Evolutionary conservation across 2,797 vertebrate species (phyloP), one percentile per base, ranked within the genome.

Genomic region (Eurystomus glaucurus): DNA sequence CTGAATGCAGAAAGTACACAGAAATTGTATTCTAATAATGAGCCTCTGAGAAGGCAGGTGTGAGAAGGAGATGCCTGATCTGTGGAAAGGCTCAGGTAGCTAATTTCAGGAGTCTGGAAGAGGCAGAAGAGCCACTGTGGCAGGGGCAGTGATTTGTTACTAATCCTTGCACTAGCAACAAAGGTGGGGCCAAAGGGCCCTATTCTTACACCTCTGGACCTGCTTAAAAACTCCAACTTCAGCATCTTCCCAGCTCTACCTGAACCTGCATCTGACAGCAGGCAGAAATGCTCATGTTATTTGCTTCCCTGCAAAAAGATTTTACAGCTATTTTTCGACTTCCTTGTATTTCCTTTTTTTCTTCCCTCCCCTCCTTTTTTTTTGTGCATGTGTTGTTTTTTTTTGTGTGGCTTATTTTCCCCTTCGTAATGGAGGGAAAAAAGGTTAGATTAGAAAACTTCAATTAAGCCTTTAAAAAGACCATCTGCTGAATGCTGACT

Each of bases 401-500:
- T 8, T 28, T 25, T n/a, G 21, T 57, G 72, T 62, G 45, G 64
- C 70, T 97, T 97, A 94, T 98, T 98, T 96, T 91, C 50, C 69
- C 58, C 71, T 90, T 95, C 93, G 54, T 94, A 80, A 94, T 75
- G 79, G 93, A 90, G 85, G 77, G 62, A 97, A 93, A 97, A 94
- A 96, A 97, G 94, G 96, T 97, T 97, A 97, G 96, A 98, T 97
- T 95, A 98, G 93, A 97, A 97, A 97, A 98, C 97, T 97, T 96
- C 97, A 98, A 97, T 98, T 97, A 98, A 98, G 96, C 96, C 96
- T 98, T 97, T 98, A 98, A 97, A 98, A 95, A 98, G 96, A 97
- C 98, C 98, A 98, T 98, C 98, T 98, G 98, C 98, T 98, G 96
- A 98, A 97, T 97, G 98, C 98, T 98, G 98, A 98, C 98, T 98